Percentiles rank a stretch among this genome's conserved stretches.
phyloP scores from a whole-genome alignment of 2,113 vertebrate species.

The Papio anubis region DNA sequence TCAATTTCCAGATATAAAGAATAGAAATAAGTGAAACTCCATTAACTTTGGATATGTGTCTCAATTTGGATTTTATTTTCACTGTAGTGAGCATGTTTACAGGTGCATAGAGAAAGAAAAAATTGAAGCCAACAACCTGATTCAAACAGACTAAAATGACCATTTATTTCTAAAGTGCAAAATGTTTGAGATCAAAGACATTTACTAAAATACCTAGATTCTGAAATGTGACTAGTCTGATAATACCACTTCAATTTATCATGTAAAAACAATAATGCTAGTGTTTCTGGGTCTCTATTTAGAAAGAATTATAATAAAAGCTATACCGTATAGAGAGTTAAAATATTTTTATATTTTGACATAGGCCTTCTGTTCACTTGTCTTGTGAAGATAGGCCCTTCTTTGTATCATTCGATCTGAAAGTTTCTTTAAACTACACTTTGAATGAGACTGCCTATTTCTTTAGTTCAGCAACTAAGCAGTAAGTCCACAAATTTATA shows the following conservation, averaged over 20 bases:
- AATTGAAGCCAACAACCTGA: background rate
- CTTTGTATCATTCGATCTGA: background rate
- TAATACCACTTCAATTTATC: background rate
- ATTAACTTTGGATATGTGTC: background rate
- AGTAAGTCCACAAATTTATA: background rate
- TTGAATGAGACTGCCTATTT: background rate
- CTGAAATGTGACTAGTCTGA: background rate
- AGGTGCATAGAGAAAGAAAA: background rate
- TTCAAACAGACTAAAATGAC: background rate
- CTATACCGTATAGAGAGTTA: background rate
- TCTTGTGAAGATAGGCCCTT: background rate
- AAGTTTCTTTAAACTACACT: background rate
- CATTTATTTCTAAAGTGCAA: background rate
- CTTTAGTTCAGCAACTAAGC: background rate
- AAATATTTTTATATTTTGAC: background rate
- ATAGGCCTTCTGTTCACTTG: background rate
- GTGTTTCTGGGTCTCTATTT: background rate
- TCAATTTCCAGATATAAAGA: slow-evolving; percentile 10
- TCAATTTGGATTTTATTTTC: background rate
- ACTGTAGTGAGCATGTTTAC: background rate
- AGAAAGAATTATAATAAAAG: background rate
- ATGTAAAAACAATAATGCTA: background rate
- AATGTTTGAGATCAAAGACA: background rate
- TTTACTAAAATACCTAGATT: background rate
- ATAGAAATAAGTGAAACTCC: background rate